Evolutionary conservation across 2,113 vertebrate genomes (phyloP).

Genomic region (Vicugna pacos): DNA sequence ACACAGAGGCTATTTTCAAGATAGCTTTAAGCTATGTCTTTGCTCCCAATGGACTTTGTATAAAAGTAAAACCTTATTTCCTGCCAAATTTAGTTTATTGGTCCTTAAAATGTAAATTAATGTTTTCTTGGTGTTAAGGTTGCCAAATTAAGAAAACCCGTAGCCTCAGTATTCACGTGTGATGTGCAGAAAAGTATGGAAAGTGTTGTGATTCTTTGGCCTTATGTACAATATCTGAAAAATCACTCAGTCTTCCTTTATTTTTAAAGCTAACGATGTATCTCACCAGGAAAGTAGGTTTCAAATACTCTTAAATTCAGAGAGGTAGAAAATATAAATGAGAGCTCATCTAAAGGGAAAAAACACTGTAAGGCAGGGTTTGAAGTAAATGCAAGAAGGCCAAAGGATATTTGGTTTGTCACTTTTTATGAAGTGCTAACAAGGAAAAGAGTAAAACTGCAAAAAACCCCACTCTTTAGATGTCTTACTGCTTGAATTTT

Average conservation of each 20-base stretch:
- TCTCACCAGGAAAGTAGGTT: not conserved
- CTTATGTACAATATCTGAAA: not conserved
- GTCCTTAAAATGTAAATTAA: constrained; percentile 46
- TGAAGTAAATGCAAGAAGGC: constrained; percentile 22
- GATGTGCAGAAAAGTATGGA: not conserved
- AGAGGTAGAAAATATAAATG: not conserved
- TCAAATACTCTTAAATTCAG: not conserved
- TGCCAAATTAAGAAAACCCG: not conserved
- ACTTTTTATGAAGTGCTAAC: constrained; percentile 75
- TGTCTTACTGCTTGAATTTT: constrained; percentile 75
- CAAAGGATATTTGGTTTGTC: constrained; percentile 44
- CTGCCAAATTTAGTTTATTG: constrained; percentile 31
- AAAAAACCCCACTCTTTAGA: constrained; percentile 48
- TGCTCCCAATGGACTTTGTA: not conserved
- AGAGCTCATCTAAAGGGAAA: not conserved
- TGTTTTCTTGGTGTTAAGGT: not conserved
- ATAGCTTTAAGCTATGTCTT: constrained; percentile 8
- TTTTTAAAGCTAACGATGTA: not conserved
- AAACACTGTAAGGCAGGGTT: not conserved
- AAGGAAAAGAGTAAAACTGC: constrained; percentile 62
- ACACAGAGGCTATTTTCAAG: not conserved
- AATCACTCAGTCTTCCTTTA: not conserved
- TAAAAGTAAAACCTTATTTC: constrained; percentile 51
- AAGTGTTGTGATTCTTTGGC: not conserved
- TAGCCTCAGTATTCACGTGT: not conserved